Base-by-base conservation (phyloP, 2,113 vertebrate genomes). In the Canis aureus region DNA sequence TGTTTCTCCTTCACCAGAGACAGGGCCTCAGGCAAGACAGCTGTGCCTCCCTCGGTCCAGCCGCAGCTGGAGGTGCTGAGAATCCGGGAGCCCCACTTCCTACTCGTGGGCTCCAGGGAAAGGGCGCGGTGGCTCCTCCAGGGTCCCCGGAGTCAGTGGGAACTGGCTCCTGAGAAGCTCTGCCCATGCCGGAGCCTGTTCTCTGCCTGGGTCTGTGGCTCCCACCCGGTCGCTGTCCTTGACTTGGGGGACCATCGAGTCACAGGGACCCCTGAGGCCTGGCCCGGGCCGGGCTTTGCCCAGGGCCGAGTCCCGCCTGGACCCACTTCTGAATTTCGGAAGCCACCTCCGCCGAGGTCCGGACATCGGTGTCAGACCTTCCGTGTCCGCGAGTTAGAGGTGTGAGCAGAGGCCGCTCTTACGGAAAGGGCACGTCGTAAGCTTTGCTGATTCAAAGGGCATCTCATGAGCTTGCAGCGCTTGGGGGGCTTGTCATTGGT, bases 1-100 rank as follows among this genome's bases (percentile, higher is more conserved):
- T 97, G 96, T 98, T 97, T 98, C 98, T 97, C 87, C 95, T 97
- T 96, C 88, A 3, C 79, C 81, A 91, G 94, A 94, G 97, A 98
- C 97, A 97, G 76, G 84, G 97, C 97, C 97, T 79, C 5, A 0
- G 82, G 97, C 90, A 11, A 89, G 93, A 92, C 98, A 98, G 98
- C 98, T 98, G 98, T 85, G 98, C 92, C 97, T 96, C 78, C 51
- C 83, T 86, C 66, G 29, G 95, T 81, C 53, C 1, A 0, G 38
- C 89, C 86, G 60, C 97, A 97, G 98, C 97, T 96, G 97, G 97
- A 84, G 90, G 79, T 60, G 59, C 85, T 73, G 98, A 71, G 97
- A 97, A 69, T 83, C 92, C 87, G 60, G 80, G 96, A 91, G 69
- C 93, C 88, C 78, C 15, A 86, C 85, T 97, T 96, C 97, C 96